Evolutionary conservation across 1,140 invertebrate species (phyloP).

Genomic region (Rhopalosiphum maidis): DNA sequence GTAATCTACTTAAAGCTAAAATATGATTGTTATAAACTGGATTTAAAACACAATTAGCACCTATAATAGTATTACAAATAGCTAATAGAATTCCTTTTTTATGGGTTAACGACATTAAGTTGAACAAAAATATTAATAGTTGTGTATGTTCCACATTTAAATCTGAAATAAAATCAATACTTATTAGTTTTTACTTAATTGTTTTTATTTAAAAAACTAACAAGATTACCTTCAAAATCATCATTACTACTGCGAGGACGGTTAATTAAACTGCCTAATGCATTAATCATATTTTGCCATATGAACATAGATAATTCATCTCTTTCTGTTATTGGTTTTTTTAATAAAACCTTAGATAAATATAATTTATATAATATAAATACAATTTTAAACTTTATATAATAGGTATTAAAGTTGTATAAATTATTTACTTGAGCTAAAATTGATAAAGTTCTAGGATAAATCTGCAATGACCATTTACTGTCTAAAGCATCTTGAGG

Average conservation of each 20-base stretch:
- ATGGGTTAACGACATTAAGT: slow-evolving; percentile 93
- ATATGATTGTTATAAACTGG: slow-evolving; percentile 44
- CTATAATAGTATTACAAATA: slow-evolving; percentile 73
- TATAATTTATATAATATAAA: background rate
- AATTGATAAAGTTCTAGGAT: slow-evolving; percentile 83
- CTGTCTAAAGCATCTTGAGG: slow-evolving; percentile 64
- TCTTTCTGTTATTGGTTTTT: slow-evolving; percentile 83
- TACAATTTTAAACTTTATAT: background rate
- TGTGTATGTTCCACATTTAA: slow-evolving; percentile 96
- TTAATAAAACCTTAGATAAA: slow-evolving; percentile 65
- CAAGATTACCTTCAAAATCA: slow-evolving; percentile 38
- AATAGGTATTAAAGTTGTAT: slow-evolving; percentile 31
- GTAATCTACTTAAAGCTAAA: slow-evolving; percentile 66
- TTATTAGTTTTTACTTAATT: background rate
- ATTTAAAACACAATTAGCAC: slow-evolving; percentile 58
- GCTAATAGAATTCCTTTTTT: slow-evolving; percentile 92
- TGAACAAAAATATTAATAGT: slow-evolving; percentile 90
- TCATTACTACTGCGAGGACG: slow-evolving; percentile 66
- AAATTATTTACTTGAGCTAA: slow-evolving; percentile 70
- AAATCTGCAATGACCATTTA: slow-evolving; percentile 83
- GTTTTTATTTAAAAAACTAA: background rate
- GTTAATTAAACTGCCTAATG: slow-evolving; percentile 79
- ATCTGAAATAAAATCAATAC: slow-evolving; percentile 68
- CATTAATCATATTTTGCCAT: slow-evolving; percentile 87
- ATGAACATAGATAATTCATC: slow-evolving; percentile 88